These are phyloP conservation scores for Ophion costatus DNA, from an alignment of 2,888 invertebrate species.

Conservation along the genomic window DNA sequence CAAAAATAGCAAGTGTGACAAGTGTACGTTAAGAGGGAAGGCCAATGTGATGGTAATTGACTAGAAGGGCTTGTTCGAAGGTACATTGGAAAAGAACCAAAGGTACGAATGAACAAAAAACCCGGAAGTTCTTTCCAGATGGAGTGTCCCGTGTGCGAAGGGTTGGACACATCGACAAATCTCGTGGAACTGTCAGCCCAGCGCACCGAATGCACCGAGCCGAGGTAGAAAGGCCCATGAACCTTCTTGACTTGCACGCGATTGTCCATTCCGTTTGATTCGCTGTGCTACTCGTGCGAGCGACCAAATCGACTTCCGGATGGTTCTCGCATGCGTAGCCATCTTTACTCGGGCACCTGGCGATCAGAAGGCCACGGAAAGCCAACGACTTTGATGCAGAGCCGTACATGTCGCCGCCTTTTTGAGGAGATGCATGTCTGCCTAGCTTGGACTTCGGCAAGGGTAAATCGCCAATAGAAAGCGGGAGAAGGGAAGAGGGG, in stretches of 20 bases:
- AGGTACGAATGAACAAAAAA: too few species aligned
- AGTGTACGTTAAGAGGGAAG: too few species aligned
- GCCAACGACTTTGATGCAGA: background rate
- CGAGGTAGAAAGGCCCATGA: background rate
- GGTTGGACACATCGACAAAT: constrained; percentile 16
- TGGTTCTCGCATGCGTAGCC: background rate
- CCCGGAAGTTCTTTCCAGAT: background rate
- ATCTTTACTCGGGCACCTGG: background rate
- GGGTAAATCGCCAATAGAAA: background rate
- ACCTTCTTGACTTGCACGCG: constrained; percentile 64
- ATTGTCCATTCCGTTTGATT: constrained; percentile 75
- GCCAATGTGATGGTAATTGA: too few species aligned
- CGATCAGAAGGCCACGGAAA: background rate
- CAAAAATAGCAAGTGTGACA: too few species aligned
- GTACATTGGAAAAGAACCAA: too few species aligned
- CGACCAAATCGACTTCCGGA: constrained; percentile 56
- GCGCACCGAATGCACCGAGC: constrained; percentile 35
- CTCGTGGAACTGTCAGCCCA: background rate
- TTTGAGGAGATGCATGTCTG: background rate
- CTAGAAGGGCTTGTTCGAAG: too few species aligned
- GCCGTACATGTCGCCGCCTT: background rate
- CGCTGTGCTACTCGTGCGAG: constrained; percentile 31
- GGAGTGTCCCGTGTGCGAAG: background rate
- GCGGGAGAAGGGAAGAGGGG: background rate
- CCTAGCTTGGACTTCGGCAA: background rate